Conservation (phyloP, 2,797 vertebrate genomes). For the Odontamblyopus lacepedii region DNA sequence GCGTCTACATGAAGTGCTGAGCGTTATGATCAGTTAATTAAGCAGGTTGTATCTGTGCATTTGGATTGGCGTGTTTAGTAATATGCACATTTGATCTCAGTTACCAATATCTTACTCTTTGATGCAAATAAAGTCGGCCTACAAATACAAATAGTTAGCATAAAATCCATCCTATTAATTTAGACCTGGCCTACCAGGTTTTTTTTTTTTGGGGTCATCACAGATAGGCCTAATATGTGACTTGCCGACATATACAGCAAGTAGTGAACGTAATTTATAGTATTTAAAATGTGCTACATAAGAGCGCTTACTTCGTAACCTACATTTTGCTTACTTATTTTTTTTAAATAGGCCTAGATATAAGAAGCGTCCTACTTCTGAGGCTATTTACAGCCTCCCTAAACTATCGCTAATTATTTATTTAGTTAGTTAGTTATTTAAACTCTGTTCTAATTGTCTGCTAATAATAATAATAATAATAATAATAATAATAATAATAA, state of each 20-base stretch:
- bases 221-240: too few species aligned
- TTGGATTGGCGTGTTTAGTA: not conserved
- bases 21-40: slow-evolving; percentile 36
- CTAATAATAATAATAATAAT: too few species aligned
- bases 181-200: too few species aligned
- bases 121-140: not conserved
- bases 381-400: not conserved
- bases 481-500: too few species aligned
- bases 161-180: not conserved
- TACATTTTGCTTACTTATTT: too few species aligned
- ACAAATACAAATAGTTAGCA: not conserved
- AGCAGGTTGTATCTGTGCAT: not conserved
- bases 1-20: slow-evolving; percentile 8
- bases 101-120: not conserved
- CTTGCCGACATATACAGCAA: too few species aligned
- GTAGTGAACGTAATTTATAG: too few species aligned
- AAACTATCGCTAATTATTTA: not conserved
- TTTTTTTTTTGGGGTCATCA: not conserved
- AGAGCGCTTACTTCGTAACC: too few species aligned
- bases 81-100: not conserved
- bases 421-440: not conserved
- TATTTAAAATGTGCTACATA: too few species aligned
- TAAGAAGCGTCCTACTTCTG: too few species aligned
- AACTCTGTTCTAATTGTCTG: too few species aligned
- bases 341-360: not conserved